Base-by-base conservation (phyloP, 2,113 vertebrate genomes). In the Nestor notabilis region DNA sequence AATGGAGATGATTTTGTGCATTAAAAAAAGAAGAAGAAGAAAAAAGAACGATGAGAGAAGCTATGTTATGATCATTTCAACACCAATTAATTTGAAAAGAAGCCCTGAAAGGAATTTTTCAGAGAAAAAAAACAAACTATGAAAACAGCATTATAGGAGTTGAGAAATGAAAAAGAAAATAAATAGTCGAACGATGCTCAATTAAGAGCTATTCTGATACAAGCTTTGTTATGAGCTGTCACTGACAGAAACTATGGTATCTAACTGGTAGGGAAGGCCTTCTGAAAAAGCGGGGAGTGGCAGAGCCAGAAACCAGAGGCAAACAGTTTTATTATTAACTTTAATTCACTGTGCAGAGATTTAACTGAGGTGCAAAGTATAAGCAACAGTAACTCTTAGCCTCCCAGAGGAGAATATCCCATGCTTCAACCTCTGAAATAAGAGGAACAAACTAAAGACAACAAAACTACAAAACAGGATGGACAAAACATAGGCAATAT, bases 51-150 rank as follows among this genome's bases (percentile, higher is more conserved):
- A 58, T 35, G 6, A 83, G 2, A 66, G 24, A 80, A 77, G 23
- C 23, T 39, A 31, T 46, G n/a, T 55, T 93, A 70, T 68, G 61
- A 95, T 75, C 56, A 69, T 92, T 96, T 95, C 69, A 75, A 87
- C 39, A 61, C 11, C 35, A 92, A 75, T 93, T 93, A 87, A 76
- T 87, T 76, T 82, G 31, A 93, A 90, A 80, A 87, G 49, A 87
- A 83, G 11, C 20, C 28, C 44, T 72, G 19, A 64, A 80, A 65
- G 84, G 44, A 63, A 69, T 11, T 69, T 65, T 82, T 90, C 53
- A 77, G 71, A 83, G 71, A 76, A 75, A 56, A 56, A 58, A 23
- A 14, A 58, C 76, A 18, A 41, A 44, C 56, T 70, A 60, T 79
- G 75, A 87, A 89, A 52, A 82, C 13, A 76, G 25, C 28, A 82